Evolutionary conservation across 2,113 vertebrate species (phyloP).

Genomic region (Dipodomys merriami): DNA sequence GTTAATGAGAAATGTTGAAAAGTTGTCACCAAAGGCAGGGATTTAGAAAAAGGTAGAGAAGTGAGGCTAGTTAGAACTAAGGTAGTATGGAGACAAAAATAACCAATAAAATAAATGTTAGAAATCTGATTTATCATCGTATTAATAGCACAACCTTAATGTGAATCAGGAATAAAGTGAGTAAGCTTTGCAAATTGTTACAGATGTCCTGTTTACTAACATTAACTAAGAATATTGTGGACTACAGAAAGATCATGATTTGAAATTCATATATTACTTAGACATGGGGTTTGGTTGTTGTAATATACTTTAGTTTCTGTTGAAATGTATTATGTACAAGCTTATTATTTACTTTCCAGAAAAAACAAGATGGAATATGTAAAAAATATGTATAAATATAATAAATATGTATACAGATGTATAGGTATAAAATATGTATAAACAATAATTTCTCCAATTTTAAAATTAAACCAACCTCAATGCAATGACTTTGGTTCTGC

Average conservation of each 20-base stretch:
- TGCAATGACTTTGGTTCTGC: not conserved
- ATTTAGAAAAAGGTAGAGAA: not conserved
- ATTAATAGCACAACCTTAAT: slow-evolving; percentile 1
- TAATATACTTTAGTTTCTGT: not conserved
- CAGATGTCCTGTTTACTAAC: not conserved
- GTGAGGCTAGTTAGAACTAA: not conserved
- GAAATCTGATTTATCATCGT: slow-evolving; percentile 7
- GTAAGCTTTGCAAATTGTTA: slow-evolving; percentile 33
- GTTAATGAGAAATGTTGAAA: not conserved
- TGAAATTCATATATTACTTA: slow-evolving; percentile 46
- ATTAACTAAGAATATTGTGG: not conserved
- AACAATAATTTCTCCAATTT: not conserved
- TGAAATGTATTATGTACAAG: not conserved
- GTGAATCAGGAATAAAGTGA: slow-evolving; percentile 9
- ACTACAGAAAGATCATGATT: slow-evolving; percentile 28
- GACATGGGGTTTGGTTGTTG: not conserved
- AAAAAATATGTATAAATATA: not conserved
- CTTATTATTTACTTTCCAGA: not conserved
- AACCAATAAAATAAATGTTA: not conserved
- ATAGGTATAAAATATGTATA: not conserved
- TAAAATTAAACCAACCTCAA: not conserved
- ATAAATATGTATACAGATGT: no score
- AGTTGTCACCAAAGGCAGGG: not conserved
- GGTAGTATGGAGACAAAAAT: not conserved
- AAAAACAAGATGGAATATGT: not conserved